Base-by-base conservation (phyloP, 1,140 invertebrate species). In the Plectrocnemia conspersa region DNA sequence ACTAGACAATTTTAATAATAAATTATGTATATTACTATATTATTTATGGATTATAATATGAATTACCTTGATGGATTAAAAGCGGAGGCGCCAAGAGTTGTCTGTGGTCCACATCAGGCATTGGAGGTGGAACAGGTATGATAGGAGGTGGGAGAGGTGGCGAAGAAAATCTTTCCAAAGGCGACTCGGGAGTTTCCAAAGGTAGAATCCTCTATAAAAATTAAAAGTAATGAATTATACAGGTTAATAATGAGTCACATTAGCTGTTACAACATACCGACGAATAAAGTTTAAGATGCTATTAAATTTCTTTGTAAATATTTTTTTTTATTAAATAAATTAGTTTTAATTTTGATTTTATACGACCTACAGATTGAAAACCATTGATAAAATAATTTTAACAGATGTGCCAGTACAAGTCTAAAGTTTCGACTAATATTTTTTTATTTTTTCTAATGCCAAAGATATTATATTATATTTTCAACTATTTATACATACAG, bases 1-100 rank as follows among this genome's bases (percentile, higher is more conserved):
- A 56, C 54, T 57, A 38, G 15, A 16, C 52, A 46, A 40, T 9
- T 32, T 48, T 15, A 24, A 48, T 27, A 33, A 54, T 21, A n/a
- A n/a, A n/a, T n/a, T n/a, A 32, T 45, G n/a, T 9, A 32, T 32
- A 32, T 40, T n/a, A 23, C 15, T 1, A 46, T 22, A 54, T 22
- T n/a, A n/a, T n/a, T n/a, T n/a, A n/a, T n/a, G 23, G 23, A 33
- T 19, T 23, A 24, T 24, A 59, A 44, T 18, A 24, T n/a, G 5
- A 9, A 29, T 13, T 13, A 46, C 44, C 52, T 40, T 46, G 52
- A 1, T 23, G 32, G 10, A 46, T 36, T 11, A 69, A 69, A 0
- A 71, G 73, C 0, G 73, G 71, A 0, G 72, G 73, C 0, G 71
- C 71, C 16, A 73, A 53, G 1, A 72, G 54, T 0, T 67, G 68